A percentile compares a stretch with the other conserved stretches of the same genome.
Evolutionary conservation across 2,113 vertebrate genomes (phyloP).

Genomic region (Apistogramma diplotaenia): DNA sequence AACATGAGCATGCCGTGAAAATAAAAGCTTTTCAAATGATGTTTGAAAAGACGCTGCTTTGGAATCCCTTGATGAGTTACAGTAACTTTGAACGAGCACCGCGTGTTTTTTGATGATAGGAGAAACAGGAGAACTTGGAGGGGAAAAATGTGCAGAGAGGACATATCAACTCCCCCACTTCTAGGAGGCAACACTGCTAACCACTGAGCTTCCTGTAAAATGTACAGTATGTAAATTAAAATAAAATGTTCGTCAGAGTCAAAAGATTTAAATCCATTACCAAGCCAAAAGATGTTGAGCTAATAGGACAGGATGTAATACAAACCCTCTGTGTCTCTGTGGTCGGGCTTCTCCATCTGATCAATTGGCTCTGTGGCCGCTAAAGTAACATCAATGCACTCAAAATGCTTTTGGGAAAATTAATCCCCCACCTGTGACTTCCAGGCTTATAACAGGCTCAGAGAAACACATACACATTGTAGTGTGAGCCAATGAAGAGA

Average conservation of each 20-base stretch:
- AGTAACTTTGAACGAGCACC: not conserved
- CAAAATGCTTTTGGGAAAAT: constrained; percentile 51
- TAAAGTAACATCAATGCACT: constrained; percentile 2
- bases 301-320: not conserved
- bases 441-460: not conserved
- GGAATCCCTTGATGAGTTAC: not conserved
- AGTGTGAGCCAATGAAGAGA: not conserved
- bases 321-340: not conserved
- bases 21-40: not conserved
- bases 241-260: too few relatives aligned
- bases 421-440: constrained; percentile 40
- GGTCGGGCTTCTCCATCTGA: not conserved
- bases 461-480: not conserved
- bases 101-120: too few relatives aligned
- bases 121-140: too few relatives aligned
- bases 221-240: too few relatives aligned
- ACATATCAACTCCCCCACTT: too few relatives aligned
- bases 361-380: not conserved
- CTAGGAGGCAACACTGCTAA: too few relatives aligned
- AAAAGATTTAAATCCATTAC: too few relatives aligned
- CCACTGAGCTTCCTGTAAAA: too few relatives aligned
- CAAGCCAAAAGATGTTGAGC: not conserved
- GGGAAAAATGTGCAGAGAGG: too few relatives aligned
- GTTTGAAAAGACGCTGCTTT: not conserved
- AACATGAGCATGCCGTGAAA: not conserved